Evolutionary conservation across 2,888 invertebrate species (phyloP), one percentile per base, ranked within the genome.

Genomic region (Pyrocoelia pectoralis): DNA sequence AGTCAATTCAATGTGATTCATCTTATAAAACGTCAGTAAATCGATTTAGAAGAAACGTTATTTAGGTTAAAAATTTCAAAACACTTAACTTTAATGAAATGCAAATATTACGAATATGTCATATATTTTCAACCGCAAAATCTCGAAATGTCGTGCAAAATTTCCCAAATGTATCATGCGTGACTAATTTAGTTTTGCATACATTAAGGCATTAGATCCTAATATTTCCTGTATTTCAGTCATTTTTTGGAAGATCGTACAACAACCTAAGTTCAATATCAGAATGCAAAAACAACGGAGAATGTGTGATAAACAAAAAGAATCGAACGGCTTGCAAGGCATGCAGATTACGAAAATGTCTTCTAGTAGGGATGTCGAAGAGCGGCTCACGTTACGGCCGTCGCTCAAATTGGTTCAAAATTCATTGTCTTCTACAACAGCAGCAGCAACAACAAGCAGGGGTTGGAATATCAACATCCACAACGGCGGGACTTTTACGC

Each of bases 351-450:
- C 85, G 93, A 69, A 95, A 95, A 81, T 95, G 95, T 74, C 85
- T 95, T 10, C 81, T 91, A 69, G 95, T 95, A 46, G 95, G 95
- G 56, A 95, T 95, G 95, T 94, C 94, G 17, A 95, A 95, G 81
- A 93, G 93, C 59, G 94, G 95, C 9, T 95, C 95, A 0, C 86
- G 95, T 54, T 95, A 95, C 78, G 95, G 95, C 0, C 85, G 95
- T 18, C 85, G 95, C 54, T 94, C 94, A 53, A 95, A 95, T 82
- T 95, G 95, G 94, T 95, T 95, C 84, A 95, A 95, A 82, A 95
- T 95, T 71, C 94, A 95, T 78, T 95, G 95, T 76, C 84, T 94
- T 1, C 86, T 95, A 1, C 93, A 94, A 80, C 93, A 94, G 75
- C 93, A 94, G 68, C 88, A n/a, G n/a, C n/a, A 88, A 58, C 82